These are phyloP conservation scores for Lobophora halterata DNA, from an alignment of 2,888 invertebrate species.

Conservation along the genomic window DNA sequence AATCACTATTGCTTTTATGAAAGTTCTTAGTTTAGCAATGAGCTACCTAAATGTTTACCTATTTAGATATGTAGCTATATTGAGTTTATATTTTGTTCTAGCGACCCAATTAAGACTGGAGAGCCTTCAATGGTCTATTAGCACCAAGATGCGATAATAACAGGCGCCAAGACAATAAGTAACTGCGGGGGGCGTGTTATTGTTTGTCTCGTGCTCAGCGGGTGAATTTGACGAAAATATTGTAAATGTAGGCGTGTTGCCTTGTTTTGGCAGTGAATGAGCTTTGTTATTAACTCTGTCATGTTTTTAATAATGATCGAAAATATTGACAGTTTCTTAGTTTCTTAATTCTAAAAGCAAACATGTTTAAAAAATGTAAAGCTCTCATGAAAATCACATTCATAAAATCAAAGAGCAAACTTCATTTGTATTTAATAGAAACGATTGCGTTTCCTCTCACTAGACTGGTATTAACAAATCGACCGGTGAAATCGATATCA, in stretches of 20 bases:
- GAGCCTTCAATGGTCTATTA: slow-evolving; percentile 62
- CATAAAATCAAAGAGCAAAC: slow-evolving; percentile 5
- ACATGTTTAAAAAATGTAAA: no score
- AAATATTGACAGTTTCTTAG: slow-evolving; percentile 15
- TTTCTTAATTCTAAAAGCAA: no score
- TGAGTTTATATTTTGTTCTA: no score
- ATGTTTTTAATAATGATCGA: no score
- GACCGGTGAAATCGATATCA: slow-evolving; percentile 52
- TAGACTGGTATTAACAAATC: slow-evolving; percentile 29
- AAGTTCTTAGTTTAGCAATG: no score
- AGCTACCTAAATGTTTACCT: no score
- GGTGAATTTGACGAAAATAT: slow-evolving; percentile 66
- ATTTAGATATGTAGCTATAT: no score
- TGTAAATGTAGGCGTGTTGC: slow-evolving; percentile 34
- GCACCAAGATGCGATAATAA: slow-evolving; percentile 62
- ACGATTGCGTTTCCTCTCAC: slow-evolving; percentile 23
- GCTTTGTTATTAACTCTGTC: no score
- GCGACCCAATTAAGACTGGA: slow-evolving; percentile 50
- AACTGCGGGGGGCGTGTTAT: slow-evolving; percentile 62
- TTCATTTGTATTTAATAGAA: slow-evolving; percentile 20
- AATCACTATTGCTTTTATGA: no score
- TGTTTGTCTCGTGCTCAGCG: slow-evolving; percentile 68
- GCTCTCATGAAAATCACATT: background rate
- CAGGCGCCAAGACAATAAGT: slow-evolving; percentile 67
- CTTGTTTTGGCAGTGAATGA: background rate